Base-by-base conservation (phyloP, 2,888 invertebrate species). In the Poecilobothrus nobilitatus region DNA sequence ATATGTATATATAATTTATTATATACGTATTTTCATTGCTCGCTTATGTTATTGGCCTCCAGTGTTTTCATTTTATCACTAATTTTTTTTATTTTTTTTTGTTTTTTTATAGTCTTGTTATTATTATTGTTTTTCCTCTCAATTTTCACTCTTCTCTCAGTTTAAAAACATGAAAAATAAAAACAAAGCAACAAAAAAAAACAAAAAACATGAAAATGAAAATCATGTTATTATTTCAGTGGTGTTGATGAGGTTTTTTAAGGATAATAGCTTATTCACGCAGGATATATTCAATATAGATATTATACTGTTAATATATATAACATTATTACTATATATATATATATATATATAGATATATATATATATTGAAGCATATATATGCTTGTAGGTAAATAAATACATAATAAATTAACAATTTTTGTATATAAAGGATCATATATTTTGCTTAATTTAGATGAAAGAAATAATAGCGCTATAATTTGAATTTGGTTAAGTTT, bases 221-320 rank as follows among this genome's bases (percentile, higher is more conserved):
- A 53, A 53, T 12, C 53, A 53, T 53, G 53, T 53, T 53, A 53
- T 53, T 53, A 53, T 18, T 53, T 53, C 53, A 53, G 53, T 53
- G 53, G 53, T 53, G 53, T 53, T 53, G 53, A 53, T 53, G 53
- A 53, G 53, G 53, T 53, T 53, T 53, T 53, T 53, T 53, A 53
- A 53, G 53, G 53, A 53, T 53, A 53, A 53, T 53, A 53, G 53
- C 53, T 53, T 53, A 53, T 53, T 53, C 53, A 53, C 53, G 53
- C 53, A 53, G 53, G 53, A 53, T 53, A 18, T 53, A 53, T 53
- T 53, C 53, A 53, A 18, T 53, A 12, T 53, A 53, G 6, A 53
- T 53, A 53, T 37, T 8, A 5, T 37, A 10, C 8, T 37, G 12
- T 10, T 37, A 37, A 37, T 37, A 12, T 34, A 8, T 37, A 37